phyloP scores from a whole-genome alignment of 2,888 invertebrate genomes.

The Camptogramma bilineatum region DNA sequence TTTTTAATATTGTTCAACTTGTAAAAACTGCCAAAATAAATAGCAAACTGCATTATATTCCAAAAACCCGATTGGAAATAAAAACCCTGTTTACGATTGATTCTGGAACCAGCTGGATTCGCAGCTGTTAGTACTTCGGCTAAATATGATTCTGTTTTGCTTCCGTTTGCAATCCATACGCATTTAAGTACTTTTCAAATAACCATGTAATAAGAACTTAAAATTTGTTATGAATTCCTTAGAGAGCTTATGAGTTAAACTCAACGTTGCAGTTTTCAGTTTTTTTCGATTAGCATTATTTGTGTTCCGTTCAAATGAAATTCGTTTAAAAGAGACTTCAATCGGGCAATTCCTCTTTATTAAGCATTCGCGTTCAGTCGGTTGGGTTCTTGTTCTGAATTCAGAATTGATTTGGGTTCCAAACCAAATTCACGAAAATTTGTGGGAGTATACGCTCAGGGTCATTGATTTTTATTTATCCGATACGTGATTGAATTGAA shows the following conservation, averaged over 20 bases:
- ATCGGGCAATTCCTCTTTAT: constrained; percentile 22
- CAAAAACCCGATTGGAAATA: too few species aligned
- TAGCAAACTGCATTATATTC: too few species aligned
- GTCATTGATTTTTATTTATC: constrained; percentile 54
- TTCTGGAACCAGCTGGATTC: constrained; percentile 34
- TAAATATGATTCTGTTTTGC: constrained; percentile 28
- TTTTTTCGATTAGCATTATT: not conserved
- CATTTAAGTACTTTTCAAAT: constrained; percentile 6
- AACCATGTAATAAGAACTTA: not conserved
- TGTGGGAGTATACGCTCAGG: constrained; percentile 45
- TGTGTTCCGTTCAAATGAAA: not conserved
- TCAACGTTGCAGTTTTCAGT: not conserved
- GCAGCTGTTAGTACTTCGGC: constrained; percentile 32
- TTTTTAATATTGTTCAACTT: too few species aligned
- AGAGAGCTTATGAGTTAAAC: not conserved
- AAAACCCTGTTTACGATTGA: constrained; percentile 32
- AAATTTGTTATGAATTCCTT: constrained; percentile 5
- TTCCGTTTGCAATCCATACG: constrained; percentile 20
- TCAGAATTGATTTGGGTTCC: constrained; percentile 39
- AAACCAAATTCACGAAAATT: constrained; percentile 43
- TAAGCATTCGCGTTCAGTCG: constrained; percentile 23
- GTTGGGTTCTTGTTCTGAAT: constrained; percentile 34
- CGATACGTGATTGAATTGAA: constrained; percentile 63
- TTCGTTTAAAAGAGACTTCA: constrained; percentile 6
- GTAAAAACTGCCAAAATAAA: too few species aligned